Evolutionary conservation across 2,113 vertebrate genomes (phyloP), one percentile per base, ranked within the genome.

Genomic region (Lagenorhynchus albirostris): DNA sequence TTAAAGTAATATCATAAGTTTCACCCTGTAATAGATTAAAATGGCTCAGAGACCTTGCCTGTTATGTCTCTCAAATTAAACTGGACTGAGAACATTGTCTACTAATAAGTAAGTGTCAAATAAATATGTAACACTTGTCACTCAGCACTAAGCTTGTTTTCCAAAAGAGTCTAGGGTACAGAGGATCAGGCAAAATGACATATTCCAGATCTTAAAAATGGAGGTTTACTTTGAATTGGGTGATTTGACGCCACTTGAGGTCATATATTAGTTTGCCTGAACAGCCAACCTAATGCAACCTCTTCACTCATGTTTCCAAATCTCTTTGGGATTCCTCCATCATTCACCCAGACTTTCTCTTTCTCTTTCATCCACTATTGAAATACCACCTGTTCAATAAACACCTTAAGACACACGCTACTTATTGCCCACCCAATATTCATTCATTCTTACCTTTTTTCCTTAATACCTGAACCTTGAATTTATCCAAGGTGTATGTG

Each of bases 21-120:
- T 96, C 47, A 53, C 36, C 62, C 26, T 82, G 10, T 60, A 93
- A 88, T 29, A 94, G 55, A 70, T 93, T 82, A 89, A 77, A 95
- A 6, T 83, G 89, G 86, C 58, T 44, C 86, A 77, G 68, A 96
- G 68, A 90, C 26, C 68, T 87, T 41, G 60, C 38, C 50, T 62
- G 71, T 65, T 23, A n/a, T 41, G 74, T 87, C 17, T 87, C 12
- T 87, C 70, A 93, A 79, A 77, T 84, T 76, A 95, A 96, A 77
- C 36, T 53, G 89, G 21, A 67, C 60, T 67, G 41, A 87, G 62
- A 97, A 44, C 20, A 58, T 29, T 13, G 47, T 89, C 38, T 53
- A 60, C 76, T 91, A 74, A 80, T 86, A 97, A 70, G 23, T 65
- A 63, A 71, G 18, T 67, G 68, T 77, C 91, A 94, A 63, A 90